Conservation (phyloP, 2,888 invertebrate genomes). For the Netelia melanura region DNA sequence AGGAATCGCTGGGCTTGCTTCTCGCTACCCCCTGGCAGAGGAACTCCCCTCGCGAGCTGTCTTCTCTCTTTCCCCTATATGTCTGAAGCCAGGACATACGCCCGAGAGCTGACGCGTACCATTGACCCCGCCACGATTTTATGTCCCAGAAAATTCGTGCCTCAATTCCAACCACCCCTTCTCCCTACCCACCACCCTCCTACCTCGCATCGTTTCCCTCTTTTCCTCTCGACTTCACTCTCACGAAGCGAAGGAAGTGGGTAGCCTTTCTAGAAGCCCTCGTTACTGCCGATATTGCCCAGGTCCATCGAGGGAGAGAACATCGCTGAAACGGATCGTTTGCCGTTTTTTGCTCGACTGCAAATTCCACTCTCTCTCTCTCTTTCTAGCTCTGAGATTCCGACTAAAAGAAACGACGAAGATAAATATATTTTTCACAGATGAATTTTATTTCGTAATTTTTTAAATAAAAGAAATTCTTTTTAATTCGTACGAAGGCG, state of each 20-base stretch:
- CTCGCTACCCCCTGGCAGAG: conserved; percentile 25
- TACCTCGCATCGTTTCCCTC: conserved; percentile 16
- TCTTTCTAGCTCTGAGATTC: neutral
- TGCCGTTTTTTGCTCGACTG: neutral
- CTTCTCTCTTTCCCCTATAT: conserved; percentile 25
- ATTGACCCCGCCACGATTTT: conserved; percentile 69
- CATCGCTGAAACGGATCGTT: conserved; percentile 50
- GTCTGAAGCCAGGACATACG: conserved; percentile 38
- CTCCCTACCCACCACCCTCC: neutral
- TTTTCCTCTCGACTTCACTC: conserved; percentile 23
- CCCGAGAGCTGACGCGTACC: conserved; percentile 53
- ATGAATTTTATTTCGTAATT: neutral
- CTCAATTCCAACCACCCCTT: conserved; percentile 51
- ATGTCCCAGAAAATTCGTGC: conserved; percentile 70
- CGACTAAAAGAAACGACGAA: neutral
- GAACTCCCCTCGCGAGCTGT: conserved; percentile 26
- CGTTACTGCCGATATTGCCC: conserved; percentile 68
- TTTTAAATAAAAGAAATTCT: neutral
- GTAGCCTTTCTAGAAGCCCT: conserved; percentile 48
- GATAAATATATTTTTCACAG: neutral
- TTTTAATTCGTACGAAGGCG: no score
- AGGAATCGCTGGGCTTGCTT: conserved; percentile 5
- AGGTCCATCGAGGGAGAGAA: conserved; percentile 50
- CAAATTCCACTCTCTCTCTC: neutral
- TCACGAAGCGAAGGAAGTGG: conserved; percentile 24